Conservation (phyloP, 2,797 vertebrate genomes). For the Phylloscopus collybita region DNA sequence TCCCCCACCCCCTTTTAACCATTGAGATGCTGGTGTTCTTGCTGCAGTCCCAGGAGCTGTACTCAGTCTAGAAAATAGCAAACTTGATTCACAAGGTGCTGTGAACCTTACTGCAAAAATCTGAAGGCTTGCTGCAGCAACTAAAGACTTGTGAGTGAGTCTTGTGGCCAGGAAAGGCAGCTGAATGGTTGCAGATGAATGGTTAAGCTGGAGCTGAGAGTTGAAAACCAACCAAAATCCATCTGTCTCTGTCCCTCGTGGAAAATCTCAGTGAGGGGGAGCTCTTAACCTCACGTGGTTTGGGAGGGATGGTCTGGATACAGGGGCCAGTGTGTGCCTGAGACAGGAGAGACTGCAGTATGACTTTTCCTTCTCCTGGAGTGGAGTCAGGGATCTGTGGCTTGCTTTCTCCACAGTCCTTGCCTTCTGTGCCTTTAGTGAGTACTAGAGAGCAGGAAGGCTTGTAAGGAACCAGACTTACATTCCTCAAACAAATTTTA, state of each 20-base stretch:
- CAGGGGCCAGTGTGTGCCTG: background rate
- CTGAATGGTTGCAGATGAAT: background rate
- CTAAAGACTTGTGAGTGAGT: background rate
- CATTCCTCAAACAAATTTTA: background rate
- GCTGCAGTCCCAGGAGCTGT: background rate
- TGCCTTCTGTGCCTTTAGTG: background rate
- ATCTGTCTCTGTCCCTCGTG: background rate
- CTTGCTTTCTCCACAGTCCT: background rate
- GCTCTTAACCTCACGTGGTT: background rate
- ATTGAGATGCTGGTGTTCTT: background rate
- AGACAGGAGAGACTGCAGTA: background rate
- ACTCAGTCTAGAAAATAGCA: background rate
- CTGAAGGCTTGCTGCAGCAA: background rate
- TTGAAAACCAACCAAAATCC: background rate
- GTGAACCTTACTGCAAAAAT: background rate
- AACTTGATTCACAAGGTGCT: background rate
- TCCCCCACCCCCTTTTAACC: slow-evolving; percentile 25
- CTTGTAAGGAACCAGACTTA: background rate
- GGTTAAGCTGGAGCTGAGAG: background rate
- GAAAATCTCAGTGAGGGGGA: background rate
- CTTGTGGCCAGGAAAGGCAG: background rate
- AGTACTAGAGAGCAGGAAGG: background rate
- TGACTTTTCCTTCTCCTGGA: background rate
- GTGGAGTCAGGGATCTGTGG: background rate
- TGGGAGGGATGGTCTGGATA: background rate